Conservation (phyloP, 2,113 vertebrate species). For the Aptenodytes forsteri region DNA sequence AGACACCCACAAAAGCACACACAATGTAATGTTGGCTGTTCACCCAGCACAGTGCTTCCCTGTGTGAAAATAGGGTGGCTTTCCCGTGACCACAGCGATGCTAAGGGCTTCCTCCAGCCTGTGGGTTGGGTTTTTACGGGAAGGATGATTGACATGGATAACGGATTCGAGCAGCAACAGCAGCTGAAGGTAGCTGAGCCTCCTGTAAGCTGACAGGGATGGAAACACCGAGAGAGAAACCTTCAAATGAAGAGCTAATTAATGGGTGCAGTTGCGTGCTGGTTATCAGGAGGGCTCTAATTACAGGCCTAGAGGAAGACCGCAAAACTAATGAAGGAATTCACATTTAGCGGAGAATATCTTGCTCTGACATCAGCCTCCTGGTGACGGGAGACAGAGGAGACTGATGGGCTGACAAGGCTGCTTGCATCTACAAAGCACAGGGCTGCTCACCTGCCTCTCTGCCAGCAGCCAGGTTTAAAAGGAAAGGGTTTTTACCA, state of each 20-base stretch:
- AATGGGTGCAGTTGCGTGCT: neutral
- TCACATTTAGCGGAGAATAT: neutral
- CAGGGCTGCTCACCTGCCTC: neutral
- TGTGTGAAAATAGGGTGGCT: neutral
- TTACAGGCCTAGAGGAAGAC: conserved; percentile 7
- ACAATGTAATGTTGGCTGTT: accelerated
- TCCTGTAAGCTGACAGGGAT: neutral
- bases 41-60: neutral
- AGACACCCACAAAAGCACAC: neutral
- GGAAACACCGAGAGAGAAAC: neutral
- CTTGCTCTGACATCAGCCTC: neutral
- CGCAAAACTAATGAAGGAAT: neutral
- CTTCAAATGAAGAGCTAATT: conserved; percentile 23
- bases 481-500: neutral
- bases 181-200: neutral
- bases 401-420: neutral
- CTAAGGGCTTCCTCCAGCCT: neutral
- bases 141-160: neutral
- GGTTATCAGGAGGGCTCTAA: conserved; percentile 7
- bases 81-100: neutral
- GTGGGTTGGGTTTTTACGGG: neutral
- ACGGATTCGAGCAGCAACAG: neutral
- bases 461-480: neutral
- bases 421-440: neutral
- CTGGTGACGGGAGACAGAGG: neutral